Conservation (phyloP, 2,797 vertebrate species). For the Mormyrops boulengeri region DNA sequence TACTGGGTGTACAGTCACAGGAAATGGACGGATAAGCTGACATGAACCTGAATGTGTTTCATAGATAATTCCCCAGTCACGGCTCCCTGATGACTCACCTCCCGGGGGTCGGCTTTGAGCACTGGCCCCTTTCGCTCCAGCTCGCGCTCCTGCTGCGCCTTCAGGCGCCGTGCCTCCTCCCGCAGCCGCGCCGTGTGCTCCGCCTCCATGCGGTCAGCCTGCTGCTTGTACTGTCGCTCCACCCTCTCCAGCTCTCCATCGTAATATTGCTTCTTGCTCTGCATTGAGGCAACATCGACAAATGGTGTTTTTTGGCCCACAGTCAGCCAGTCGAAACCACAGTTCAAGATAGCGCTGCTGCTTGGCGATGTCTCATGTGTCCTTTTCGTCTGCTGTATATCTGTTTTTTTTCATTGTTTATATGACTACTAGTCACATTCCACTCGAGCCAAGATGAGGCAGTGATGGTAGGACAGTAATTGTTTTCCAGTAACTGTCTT, state of each 20-base stretch:
- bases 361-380: too few relatives aligned
- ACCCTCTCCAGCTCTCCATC: constrained; percentile 54
- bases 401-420: not conserved
- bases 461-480: not conserved
- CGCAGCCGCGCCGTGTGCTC: constrained; percentile 47
- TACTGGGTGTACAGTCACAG: not conserved
- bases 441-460: not conserved
- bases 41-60: not conserved
- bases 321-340: not conserved
- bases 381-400: not conserved
- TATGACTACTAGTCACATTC: not conserved
- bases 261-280: constrained; percentile 63
- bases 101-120: constrained; percentile 43
- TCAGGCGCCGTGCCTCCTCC: constrained; percentile 56
- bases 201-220: constrained; percentile 45
- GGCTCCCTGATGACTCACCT: constrained; percentile 39
- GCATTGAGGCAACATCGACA: not conserved
- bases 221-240: constrained; percentile 49
- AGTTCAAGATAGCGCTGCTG: not conserved
- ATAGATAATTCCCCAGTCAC: not conserved
- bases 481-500: not conserved
- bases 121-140: constrained; percentile 31
- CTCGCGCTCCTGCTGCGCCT: constrained; percentile 55
- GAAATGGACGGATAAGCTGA: not conserved
- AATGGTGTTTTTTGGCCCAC: not conserved